Conservation (phyloP, 2,113 vertebrate species). For the Gavia stellata region DNA sequence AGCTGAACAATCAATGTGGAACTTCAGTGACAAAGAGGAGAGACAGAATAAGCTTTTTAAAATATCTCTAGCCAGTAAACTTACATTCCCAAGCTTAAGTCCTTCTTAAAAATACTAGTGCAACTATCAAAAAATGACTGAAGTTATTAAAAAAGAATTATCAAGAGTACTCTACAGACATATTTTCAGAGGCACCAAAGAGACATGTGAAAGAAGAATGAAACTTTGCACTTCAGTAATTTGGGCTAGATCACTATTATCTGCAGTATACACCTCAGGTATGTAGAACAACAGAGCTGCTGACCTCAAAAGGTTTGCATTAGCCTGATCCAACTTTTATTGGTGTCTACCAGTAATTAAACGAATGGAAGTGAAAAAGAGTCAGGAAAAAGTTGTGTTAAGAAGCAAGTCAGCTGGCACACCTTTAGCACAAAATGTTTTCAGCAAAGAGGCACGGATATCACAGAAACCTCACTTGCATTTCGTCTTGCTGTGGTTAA, state of each 20-base stretch:
- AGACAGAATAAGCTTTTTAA: background rate
- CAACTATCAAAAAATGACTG: background rate
- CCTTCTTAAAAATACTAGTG: background rate
- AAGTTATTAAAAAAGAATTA: constrained; percentile 6
- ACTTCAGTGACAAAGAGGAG: background rate
- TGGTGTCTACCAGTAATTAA: background rate
- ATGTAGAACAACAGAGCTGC: constrained; percentile 30
- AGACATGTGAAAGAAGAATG: constrained; percentile 6
- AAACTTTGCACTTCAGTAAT: constrained; percentile 31
- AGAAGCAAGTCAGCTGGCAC: constrained; percentile 16
- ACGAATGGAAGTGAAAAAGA: background rate
- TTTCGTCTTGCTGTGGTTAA: constrained; percentile 20
- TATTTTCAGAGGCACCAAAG: constrained; percentile 27
- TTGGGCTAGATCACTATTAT: constrained; percentile 9
- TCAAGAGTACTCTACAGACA: background rate
- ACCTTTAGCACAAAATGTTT: constrained; percentile 10
- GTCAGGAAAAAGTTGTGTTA: background rate
- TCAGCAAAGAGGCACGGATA: constrained; percentile 16
- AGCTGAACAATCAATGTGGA: background rate
- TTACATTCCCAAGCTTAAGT: background rate
- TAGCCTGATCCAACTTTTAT: background rate
- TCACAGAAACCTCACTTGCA: constrained; percentile 5
- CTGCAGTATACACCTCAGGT: constrained; percentile 14
- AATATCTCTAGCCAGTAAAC: background rate
- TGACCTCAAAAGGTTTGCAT: constrained; percentile 48